Conservation (phyloP, 2,113 vertebrate genomes). For the Hemiscyllium ocellatum region DNA sequence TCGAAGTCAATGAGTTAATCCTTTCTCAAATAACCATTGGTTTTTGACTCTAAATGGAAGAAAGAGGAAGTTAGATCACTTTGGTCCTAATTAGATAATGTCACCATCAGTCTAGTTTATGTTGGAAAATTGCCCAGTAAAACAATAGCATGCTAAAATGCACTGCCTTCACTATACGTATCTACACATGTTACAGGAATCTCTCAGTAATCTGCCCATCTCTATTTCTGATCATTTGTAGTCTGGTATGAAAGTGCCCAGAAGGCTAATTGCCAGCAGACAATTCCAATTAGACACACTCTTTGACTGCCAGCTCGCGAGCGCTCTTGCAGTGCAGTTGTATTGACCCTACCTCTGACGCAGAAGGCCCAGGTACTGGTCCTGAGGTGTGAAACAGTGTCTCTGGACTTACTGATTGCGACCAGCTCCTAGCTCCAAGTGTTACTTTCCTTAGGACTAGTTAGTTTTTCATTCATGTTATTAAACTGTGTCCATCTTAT, state of each 20-base stretch:
- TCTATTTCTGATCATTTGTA: background rate
- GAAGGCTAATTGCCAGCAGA: background rate
- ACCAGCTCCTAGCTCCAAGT: background rate
- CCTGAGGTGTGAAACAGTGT: too few species aligned
- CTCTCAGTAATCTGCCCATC: background rate
- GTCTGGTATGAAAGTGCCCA: background rate
- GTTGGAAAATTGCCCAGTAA: background rate
- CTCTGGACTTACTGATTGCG: background rate
- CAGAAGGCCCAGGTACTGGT: too few species aligned
- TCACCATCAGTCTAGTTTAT: background rate
- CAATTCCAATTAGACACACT: background rate
- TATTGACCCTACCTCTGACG: too few species aligned
- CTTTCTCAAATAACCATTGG: background rate
- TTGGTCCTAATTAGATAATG: background rate
- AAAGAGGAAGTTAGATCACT: background rate
- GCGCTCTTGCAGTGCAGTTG: too few species aligned
- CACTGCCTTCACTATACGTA: background rate
- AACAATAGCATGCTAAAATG: background rate
- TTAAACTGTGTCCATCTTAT: background rate
- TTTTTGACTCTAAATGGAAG: background rate
- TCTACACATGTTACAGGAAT: background rate
- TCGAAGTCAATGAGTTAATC: background rate
- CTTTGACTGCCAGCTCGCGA: background rate
- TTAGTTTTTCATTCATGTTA: background rate
- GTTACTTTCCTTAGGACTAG: background rate